Percentiles rank a stretch among this genome's conserved stretches.
These are phyloP conservation scores for Idaea straminata DNA, from an alignment of 2,888 invertebrate species.

Conservation along the genomic window DNA sequence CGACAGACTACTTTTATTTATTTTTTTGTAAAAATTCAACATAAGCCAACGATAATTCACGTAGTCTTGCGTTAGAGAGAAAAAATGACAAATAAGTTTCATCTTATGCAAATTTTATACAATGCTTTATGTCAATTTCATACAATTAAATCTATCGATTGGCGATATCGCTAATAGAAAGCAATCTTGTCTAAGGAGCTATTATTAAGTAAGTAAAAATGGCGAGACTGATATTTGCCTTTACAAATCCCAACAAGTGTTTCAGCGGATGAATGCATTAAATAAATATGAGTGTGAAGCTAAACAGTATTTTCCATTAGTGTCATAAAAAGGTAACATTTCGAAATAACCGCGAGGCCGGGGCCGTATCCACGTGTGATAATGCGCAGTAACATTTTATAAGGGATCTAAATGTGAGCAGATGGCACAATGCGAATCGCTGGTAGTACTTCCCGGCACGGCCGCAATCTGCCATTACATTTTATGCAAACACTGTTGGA, in stretches of 20 bases:
- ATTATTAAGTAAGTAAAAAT: too few relatives aligned
- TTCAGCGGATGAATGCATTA: conserved; percentile 41
- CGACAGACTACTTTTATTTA: too few relatives aligned
- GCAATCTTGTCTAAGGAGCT: too few relatives aligned
- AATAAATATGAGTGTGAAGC: conserved; percentile 57
- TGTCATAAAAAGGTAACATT: conserved; percentile 72
- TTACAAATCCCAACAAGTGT: conserved; percentile 26
- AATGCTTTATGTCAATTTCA: too few relatives aligned
- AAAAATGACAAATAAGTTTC: too few relatives aligned
- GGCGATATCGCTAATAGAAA: too few relatives aligned
- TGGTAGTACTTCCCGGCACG: conserved; percentile 62
- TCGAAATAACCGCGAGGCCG: conserved; percentile 67
- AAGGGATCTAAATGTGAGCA: conserved; percentile 77
- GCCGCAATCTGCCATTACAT: conserved; percentile 75
- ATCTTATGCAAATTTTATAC: too few relatives aligned
- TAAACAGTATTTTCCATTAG: conserved; percentile 75
- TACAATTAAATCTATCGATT: too few relatives aligned
- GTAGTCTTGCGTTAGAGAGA: too few relatives aligned
- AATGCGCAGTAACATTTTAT: conserved; percentile 78
- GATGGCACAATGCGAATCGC: conserved; percentile 74
- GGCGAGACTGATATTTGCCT: too few relatives aligned
- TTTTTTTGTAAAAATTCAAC: too few relatives aligned
- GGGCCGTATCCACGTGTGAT: conserved; percentile 71
- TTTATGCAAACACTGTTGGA: conserved; percentile 71
- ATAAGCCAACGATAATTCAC: too few relatives aligned